Evolutionary conservation across 2,888 invertebrate species (phyloP).

Genomic region (Agrochola lychnidis): DNA sequence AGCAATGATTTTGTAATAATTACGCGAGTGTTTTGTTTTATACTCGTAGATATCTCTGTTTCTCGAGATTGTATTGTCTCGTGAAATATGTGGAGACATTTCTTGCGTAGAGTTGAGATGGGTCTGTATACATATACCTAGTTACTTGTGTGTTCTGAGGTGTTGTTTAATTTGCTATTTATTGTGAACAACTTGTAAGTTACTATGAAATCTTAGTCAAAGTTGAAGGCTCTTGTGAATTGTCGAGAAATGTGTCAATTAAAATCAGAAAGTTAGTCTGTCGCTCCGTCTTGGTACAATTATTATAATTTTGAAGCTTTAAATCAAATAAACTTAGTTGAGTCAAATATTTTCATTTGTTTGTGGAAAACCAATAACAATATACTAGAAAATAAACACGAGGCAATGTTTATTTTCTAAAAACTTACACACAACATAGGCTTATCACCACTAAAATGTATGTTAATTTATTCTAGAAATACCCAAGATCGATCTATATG

Average conservation of each 20-base stretch:
- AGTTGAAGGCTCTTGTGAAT: constrained; percentile 34
- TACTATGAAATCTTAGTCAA: constrained; percentile 32
- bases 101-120: constrained; percentile 10
- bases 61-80: constrained; percentile 37
- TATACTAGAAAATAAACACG: not conserved
- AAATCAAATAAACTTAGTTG: constrained; percentile 4
- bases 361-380: not conserved
- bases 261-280: constrained; percentile 39
- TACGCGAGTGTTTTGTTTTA: constrained; percentile 51
- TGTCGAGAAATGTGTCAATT: constrained; percentile 47
- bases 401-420: constrained; percentile 3
- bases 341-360: constrained; percentile 8
- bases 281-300: constrained; percentile 16
- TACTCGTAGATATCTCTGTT: constrained; percentile 26
- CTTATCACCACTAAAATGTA: constrained; percentile 18
- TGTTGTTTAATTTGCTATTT: constrained; percentile 38
- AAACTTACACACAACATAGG: constrained; percentile 3
- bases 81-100: constrained; percentile 22
- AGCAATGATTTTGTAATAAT: constrained; percentile 52
- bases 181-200: constrained; percentile 33
- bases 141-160: constrained; percentile 18
- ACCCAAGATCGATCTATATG: constrained; percentile 54
- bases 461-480: constrained; percentile 59
- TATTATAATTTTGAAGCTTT: constrained; percentile 26
- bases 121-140: not conserved